A percentile compares a stretch with the other conserved stretches of the same genome.
These are phyloP conservation scores for Amphiprion percula DNA, from an alignment of 2,113 vertebrate species.

Conservation along the genomic window DNA sequence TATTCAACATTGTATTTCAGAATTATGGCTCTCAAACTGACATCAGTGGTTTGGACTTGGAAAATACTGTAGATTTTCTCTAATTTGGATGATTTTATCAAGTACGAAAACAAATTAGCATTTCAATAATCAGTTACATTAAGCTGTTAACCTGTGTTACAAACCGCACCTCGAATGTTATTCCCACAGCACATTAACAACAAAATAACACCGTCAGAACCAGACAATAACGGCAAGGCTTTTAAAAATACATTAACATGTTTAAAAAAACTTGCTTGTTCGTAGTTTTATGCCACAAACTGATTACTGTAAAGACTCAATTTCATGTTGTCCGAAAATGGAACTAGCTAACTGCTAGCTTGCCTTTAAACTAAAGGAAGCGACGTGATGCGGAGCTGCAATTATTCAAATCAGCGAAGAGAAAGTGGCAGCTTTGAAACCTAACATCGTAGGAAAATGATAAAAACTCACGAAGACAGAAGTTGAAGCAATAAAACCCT, in stretches of 20 bases:
- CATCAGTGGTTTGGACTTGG: no score
- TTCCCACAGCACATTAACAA: background rate
- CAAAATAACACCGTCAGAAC: rapidly evolving
- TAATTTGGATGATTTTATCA: no score
- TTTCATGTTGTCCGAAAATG: slow-evolving; percentile 28
- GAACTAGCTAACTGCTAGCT: slow-evolving; percentile 20
- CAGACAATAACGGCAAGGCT: rapidly evolving
- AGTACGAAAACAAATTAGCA: no score
- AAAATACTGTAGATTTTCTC: no score
- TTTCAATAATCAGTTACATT: no score
- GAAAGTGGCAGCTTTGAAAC: background rate
- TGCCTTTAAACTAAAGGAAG: background rate
- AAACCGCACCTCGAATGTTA: no score
- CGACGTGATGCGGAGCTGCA: no score
- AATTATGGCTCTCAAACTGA: no score
- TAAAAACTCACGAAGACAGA: slow-evolving; percentile 23
- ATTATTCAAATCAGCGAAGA: no score
- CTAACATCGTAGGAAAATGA: rapidly evolving
- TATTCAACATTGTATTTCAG: no score
- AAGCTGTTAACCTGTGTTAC: no score
- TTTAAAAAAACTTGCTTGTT: background rate
- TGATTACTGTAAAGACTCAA: background rate
- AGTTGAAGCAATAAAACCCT: background rate
- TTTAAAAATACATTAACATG: background rate
- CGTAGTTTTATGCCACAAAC: background rate